These are phyloP conservation scores for Manacus vitellinus DNA, from an alignment of 2,113 vertebrate species.

Conservation along the genomic window DNA sequence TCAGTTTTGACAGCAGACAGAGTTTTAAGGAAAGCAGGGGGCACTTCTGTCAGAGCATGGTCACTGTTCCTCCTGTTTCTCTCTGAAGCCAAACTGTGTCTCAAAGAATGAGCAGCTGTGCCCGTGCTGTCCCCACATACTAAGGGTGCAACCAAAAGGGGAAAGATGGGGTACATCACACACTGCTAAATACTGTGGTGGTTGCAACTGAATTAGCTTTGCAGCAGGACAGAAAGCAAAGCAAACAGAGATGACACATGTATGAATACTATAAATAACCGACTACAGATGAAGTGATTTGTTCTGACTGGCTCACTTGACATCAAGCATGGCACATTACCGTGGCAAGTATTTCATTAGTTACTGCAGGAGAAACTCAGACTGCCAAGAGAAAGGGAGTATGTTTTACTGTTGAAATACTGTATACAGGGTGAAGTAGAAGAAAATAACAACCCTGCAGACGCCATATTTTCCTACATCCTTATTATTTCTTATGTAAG, in stretches of 20 bases:
- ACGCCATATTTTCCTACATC: neutral
- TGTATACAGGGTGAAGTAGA: neutral
- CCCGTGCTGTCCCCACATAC: rapidly evolving
- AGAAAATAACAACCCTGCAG: neutral
- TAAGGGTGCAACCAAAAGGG: neutral
- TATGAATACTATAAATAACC: neutral
- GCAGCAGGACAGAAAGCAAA: neutral
- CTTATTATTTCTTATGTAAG: neutral
- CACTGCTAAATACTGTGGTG: rapidly evolving
- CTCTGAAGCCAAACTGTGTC: neutral
- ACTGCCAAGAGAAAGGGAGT: neutral
- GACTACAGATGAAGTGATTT: neutral
- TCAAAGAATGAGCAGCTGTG: neutral
- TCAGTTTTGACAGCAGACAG: neutral
- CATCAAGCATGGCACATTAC: neutral
- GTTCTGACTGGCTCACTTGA: neutral
- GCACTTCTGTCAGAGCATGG: neutral
- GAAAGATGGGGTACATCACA: neutral
- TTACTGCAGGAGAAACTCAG: neutral
- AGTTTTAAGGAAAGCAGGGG: neutral
- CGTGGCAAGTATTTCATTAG: neutral
- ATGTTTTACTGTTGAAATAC: neutral
- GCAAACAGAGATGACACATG: neutral
- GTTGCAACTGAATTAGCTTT: neutral
- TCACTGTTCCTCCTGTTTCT: neutral